Conservation (phyloP, 2,888 invertebrate genomes). For the Lepidonotus clava region DNA sequence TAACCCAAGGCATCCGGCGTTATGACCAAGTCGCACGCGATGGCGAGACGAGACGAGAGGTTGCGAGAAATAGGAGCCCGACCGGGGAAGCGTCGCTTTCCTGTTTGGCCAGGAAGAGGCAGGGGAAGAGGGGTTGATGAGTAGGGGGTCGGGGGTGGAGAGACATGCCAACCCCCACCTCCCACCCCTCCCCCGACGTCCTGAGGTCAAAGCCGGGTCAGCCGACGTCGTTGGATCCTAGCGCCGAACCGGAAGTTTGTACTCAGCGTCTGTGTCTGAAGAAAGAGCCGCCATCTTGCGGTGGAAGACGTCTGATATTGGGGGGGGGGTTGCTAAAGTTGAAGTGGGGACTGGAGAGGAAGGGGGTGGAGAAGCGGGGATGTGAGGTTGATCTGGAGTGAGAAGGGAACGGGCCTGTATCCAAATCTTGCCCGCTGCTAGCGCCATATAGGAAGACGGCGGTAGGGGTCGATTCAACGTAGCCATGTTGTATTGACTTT, state of each 20-base stretch:
- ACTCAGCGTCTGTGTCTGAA: background rate
- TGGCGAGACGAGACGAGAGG: background rate
- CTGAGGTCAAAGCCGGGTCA: background rate
- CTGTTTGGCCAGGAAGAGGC: background rate
- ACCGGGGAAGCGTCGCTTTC: background rate
- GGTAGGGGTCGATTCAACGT: too few relatives aligned
- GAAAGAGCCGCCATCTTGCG: background rate
- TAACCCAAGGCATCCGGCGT: background rate
- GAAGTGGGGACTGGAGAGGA: background rate
- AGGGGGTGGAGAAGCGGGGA: background rate
- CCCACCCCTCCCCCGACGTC: too few relatives aligned
- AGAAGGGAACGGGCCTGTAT: background rate
- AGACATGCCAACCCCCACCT: too few relatives aligned
- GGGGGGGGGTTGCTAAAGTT: background rate
- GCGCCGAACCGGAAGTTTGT: background rate
- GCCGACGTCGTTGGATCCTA: background rate
- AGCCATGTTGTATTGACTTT: background rate
- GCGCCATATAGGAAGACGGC: too few relatives aligned
- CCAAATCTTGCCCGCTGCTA: too few relatives aligned
- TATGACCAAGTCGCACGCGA: background rate
- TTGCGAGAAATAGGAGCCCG: background rate
- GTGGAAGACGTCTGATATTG: too few relatives aligned
- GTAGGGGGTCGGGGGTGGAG: background rate
- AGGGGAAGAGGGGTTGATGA: background rate
- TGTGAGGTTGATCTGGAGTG: background rate